A percentile compares a stretch with the other conserved stretches of the same genome.
Conservation (phyloP, 2,113 vertebrate species). For the Pyrgilauda ruficollis region DNA sequence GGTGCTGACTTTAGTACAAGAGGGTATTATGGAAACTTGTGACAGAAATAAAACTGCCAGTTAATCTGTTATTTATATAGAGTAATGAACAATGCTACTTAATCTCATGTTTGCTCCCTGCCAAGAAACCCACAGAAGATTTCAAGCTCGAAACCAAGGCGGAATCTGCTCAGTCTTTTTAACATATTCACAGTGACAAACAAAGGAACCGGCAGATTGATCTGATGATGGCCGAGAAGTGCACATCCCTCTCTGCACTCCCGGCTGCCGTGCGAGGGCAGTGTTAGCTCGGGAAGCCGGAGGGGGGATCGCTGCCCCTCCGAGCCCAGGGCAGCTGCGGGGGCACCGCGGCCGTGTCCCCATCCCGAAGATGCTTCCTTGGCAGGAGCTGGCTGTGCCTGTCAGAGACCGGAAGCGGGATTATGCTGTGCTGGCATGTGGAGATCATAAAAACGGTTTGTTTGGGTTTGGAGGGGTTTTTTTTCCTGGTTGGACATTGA, state of each 20-base stretch:
- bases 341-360: not conserved
- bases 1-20: not conserved
- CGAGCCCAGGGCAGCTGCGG: not conserved
- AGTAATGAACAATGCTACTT: not conserved
- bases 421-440: not conserved
- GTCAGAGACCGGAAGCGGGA: not conserved
- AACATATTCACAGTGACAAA: accelerated
- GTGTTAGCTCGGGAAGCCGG: not conserved
- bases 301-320: not conserved
- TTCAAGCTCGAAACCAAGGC: not conserved
- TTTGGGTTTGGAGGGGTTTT: not conserved
- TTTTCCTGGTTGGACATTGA: slow-evolving; percentile 21
- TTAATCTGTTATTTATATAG: not conserved
- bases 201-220: not conserved
- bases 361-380: not conserved
- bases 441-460: slow-evolving; percentile 16
- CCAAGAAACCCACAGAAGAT: not conserved
- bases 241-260: accelerated
- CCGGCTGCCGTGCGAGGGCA: slow-evolving; percentile 53
- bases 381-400: not conserved
- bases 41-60: not conserved
- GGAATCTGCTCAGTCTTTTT: not conserved
- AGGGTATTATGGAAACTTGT: not conserved
- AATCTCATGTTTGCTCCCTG: not conserved
- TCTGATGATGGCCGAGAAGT: accelerated